Conservation (phyloP, 2,113 vertebrate genomes). For the Brachyistius frenatus region DNA sequence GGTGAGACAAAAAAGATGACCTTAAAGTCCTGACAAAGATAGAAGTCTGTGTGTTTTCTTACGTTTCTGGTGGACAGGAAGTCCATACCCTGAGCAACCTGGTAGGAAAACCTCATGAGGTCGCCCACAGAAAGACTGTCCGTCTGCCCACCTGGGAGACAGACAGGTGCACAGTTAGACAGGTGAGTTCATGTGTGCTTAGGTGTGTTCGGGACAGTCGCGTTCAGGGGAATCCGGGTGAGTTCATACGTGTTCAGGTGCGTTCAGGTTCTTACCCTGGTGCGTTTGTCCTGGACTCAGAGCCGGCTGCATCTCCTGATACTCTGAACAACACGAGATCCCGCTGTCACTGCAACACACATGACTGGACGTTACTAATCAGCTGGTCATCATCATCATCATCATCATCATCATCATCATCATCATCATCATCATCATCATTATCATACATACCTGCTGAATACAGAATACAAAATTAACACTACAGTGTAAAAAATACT, state of each 20-base stretch:
- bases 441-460: too few species aligned
- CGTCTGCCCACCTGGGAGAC: conserved; percentile 69
- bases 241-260: background rate
- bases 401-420: too few species aligned
- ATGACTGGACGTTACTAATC: background rate
- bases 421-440: too few species aligned
- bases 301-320: conserved; percentile 88
- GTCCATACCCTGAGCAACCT: conserved; percentile 96
- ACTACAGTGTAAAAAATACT: too few species aligned
- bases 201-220: too few species aligned
- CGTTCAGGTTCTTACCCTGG: conserved; percentile 32
- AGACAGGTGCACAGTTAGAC: conserved; percentile 1
- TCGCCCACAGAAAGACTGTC: conserved; percentile 69
- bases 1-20: background rate
- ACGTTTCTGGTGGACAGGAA: conserved; percentile 97
- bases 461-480: too few species aligned
- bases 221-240: background rate
- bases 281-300: conserved; percentile 52
- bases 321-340: conserved; percentile 87
- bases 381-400: too few species aligned
- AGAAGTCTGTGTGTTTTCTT: conserved; percentile 35
- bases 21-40: background rate
- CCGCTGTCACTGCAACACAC: conserved; percentile 86
- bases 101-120: conserved; percentile 93
- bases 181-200: background rate